Conservation (phyloP, 2,888 invertebrate species). For the Agrochola circellaris region DNA sequence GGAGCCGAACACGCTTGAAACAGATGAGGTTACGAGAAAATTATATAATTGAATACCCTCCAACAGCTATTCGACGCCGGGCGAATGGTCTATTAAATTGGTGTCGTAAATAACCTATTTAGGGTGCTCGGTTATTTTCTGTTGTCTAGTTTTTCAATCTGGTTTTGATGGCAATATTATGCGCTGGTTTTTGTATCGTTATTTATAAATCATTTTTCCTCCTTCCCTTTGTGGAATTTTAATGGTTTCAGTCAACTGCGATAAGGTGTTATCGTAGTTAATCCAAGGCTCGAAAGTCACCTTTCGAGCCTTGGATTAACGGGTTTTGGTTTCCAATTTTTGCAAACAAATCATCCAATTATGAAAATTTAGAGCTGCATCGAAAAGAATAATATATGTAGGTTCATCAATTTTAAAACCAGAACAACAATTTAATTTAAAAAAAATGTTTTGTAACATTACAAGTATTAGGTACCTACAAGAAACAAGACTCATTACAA, state of each 20-base stretch:
- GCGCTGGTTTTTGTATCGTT: background rate
- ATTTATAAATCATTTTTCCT: background rate
- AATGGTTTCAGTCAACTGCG: background rate
- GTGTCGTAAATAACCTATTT: conserved; percentile 53
- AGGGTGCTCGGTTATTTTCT: conserved; percentile 24
- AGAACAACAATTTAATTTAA: too few species aligned
- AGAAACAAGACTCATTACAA: background rate
- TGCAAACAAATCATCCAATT: background rate
- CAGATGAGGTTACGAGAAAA: conserved; percentile 49
- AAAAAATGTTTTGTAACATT: background rate
- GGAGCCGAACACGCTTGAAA: conserved; percentile 38
- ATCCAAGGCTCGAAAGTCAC: background rate
- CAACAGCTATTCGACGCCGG: conserved; percentile 13
- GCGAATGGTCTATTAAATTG: conserved; percentile 42
- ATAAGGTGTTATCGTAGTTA: background rate
- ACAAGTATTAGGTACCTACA: too few species aligned
- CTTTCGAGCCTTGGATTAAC: background rate
- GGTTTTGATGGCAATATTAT: conserved; percentile 12
- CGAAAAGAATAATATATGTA: background rate
- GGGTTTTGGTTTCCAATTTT: background rate
- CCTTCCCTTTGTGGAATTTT: background rate
- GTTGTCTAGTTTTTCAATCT: conserved; percentile 33
- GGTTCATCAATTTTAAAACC: too few species aligned
- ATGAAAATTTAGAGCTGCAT: background rate
- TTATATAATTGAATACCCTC: conserved; percentile 54